Conservation (phyloP, 2,888 invertebrate species). For the Brenthis hecate region DNA sequence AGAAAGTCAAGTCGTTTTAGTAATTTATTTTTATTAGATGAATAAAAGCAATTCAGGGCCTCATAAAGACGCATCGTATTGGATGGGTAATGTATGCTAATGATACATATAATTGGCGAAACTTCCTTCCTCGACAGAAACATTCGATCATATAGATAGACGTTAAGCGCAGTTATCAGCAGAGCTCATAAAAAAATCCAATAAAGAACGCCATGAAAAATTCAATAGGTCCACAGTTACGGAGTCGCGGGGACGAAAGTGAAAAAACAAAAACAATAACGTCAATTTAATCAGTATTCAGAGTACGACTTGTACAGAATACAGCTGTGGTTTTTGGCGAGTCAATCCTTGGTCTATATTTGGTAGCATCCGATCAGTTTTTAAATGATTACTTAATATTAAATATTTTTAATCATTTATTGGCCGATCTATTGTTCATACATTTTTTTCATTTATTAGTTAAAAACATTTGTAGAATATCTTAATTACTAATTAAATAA, state of each 20-base stretch:
- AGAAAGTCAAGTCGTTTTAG: constrained; percentile 47
- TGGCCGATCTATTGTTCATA: too few species aligned
- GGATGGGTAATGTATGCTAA: constrained; percentile 76
- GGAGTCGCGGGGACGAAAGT: constrained; percentile 61
- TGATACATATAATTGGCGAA: constrained; percentile 67
- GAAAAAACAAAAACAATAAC: constrained; percentile 76
- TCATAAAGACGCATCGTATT: constrained; percentile 64
- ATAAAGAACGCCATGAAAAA: constrained; percentile 73
- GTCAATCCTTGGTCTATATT: constrained; percentile 39
- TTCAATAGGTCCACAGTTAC: constrained; percentile 69
- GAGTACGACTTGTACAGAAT: constrained; percentile 62
- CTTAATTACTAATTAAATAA: too few species aligned
- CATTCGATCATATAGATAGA: constrained; percentile 65
- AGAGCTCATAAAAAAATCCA: constrained; percentile 64
- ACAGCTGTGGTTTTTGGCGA: constrained; percentile 78
- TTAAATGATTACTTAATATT: constrained; percentile 49
- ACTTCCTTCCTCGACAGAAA: constrained; percentile 64
- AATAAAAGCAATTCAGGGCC: constrained; percentile 69
- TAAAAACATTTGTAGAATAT: too few species aligned
- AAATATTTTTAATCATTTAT: constrained; percentile 30
- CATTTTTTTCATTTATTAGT: too few species aligned
- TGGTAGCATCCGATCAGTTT: constrained; percentile 8
- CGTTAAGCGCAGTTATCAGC: constrained; percentile 57
- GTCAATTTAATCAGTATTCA: constrained; percentile 76
- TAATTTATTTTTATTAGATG: constrained; percentile 70